phyloP scores from a whole-genome alignment of 2,113 vertebrate species.

The Saguinus imperator region DNA sequence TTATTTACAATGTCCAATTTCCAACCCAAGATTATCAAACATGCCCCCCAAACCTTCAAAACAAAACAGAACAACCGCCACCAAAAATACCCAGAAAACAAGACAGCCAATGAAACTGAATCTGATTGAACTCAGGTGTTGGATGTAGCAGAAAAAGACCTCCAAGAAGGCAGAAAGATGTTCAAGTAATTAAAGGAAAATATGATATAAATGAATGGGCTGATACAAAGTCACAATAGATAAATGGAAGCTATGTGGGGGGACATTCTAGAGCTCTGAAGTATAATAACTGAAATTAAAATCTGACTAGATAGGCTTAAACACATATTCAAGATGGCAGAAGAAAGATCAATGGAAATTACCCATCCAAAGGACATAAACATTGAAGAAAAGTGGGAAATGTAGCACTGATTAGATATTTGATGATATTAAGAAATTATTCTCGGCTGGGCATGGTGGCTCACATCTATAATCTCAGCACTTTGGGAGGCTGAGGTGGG shows the following conservation, averaged over 20 bases:
- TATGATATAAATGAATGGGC: neutral
- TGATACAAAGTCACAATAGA: neutral
- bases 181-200: neutral
- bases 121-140: neutral
- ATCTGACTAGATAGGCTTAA: neutral
- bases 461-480: no score
- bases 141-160: neutral
- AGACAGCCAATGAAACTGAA: neutral
- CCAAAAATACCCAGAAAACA: neutral
- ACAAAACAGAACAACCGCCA: neutral
- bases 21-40: neutral
- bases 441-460: no score
- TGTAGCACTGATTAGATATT: neutral
- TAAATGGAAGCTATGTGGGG: neutral
- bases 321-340: neutral
- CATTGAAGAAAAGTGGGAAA: neutral
- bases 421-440: neutral
- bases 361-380: neutral
- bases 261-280: neutral
- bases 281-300: neutral
- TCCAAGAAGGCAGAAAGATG: neutral
- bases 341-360: neutral
- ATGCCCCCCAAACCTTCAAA: neutral
- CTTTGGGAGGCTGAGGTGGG: no score
- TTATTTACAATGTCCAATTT: neutral